phyloP scores from a whole-genome alignment of 2,888 invertebrate genomes.

The Drosophila paranaensis region DNA sequence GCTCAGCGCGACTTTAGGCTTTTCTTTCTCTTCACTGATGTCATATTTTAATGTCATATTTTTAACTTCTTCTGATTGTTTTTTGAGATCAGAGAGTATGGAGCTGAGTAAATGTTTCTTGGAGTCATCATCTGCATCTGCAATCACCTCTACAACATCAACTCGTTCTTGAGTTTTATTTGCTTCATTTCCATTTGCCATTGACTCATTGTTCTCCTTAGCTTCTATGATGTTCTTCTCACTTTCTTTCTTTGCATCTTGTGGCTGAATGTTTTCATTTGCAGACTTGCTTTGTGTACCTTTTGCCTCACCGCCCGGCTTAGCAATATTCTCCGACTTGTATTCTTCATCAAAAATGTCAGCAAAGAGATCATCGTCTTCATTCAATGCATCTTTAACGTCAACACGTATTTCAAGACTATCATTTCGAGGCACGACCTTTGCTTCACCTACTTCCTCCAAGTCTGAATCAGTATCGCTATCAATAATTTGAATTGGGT shows the following conservation, averaged over 20 bases:
- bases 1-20: constrained; percentile 18
- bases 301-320: too few species aligned
- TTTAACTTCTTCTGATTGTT: constrained; percentile 41
- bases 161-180: background rate
- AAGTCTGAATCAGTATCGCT: constrained; percentile 79
- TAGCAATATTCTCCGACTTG: background rate
- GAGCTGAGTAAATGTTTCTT: constrained; percentile 1
- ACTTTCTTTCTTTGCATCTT: background rate
- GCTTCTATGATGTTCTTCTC: background rate
- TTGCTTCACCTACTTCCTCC: constrained; percentile 55
- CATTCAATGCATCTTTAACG: constrained; percentile 84
- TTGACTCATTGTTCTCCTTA: background rate
- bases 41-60: constrained; percentile 34
- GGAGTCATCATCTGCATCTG: background rate
- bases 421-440: constrained; percentile 34
- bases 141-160: too few species aligned
- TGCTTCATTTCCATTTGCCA: background rate
- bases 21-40: constrained; percentile 1
- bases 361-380: constrained; percentile 89
- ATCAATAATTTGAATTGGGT: constrained; percentile 28
- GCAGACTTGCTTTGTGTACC: too few species aligned
- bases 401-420: constrained; percentile 85
- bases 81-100: constrained; percentile 34
- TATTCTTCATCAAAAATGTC: constrained; percentile 86
- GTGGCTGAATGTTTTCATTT: too few species aligned